These are phyloP conservation scores for Cactoblastis cactorum DNA, from an alignment of 2,888 invertebrate genomes.

Conservation along the genomic window DNA sequence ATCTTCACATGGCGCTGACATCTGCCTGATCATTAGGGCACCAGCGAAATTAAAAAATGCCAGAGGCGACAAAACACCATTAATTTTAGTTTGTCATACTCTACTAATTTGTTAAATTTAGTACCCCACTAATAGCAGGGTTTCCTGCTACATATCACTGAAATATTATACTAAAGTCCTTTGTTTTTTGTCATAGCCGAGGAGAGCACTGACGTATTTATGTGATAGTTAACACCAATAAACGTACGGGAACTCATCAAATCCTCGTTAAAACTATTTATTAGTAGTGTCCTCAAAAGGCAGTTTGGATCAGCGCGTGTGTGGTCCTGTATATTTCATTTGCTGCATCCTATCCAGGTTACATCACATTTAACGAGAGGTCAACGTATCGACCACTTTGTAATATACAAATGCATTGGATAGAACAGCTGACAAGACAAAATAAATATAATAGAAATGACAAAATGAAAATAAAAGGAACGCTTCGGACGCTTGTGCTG, in stretches of 20 bases:
- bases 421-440: no score
- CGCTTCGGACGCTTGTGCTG: no score
- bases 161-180: conserved; percentile 56
- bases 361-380: background rate
- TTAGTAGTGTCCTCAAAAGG: conserved; percentile 38
- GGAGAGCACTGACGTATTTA: conserved; percentile 60
- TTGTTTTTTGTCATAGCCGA: conserved; percentile 35
- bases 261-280: conserved; percentile 54
- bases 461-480: no score
- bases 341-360: no score
- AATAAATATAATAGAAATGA: no score
- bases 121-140: conserved; percentile 63
- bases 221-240: conserved; percentile 66
- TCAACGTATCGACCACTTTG: no score
- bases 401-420: no score
- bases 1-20: conserved; percentile 57
- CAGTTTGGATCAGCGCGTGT: conserved; percentile 36
- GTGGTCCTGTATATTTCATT: conserved; percentile 46
- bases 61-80: conserved; percentile 52
- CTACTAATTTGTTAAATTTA: conserved; percentile 75
- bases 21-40: conserved; percentile 65
- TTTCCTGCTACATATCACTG: conserved; percentile 68
- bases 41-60: conserved; percentile 55
- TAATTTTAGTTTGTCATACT: conserved; percentile 75
- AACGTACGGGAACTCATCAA: conserved; percentile 53